A percentile compares a stretch with the other conserved stretches of the same genome.
Conservation (phyloP, 92 coral and sea anemone species). For the Parazoanthus atlanticus region DNA sequence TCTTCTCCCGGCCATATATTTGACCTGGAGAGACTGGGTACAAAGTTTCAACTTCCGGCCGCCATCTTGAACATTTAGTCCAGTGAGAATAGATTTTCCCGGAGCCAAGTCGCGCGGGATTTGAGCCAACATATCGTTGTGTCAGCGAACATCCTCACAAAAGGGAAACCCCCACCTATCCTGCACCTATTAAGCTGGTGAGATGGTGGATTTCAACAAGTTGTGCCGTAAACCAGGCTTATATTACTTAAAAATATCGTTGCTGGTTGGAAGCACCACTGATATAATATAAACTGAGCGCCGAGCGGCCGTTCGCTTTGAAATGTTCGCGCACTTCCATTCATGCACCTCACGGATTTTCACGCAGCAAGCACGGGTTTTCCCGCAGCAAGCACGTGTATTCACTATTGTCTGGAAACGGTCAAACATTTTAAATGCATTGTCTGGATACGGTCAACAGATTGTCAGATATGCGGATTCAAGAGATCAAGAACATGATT, state of each 20-base stretch:
- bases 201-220: background rate
- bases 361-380: slow-evolving; percentile 25
- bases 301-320: too few species aligned
- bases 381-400: slow-evolving; percentile 30
- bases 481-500: background rate
- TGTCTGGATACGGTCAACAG: too few species aligned
- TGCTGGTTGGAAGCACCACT: background rate
- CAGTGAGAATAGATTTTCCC: too few species aligned
- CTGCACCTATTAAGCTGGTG: too few species aligned
- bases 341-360: background rate
- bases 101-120: background rate
- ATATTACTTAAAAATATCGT: background rate
- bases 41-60: too few species aligned
- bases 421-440: background rate
- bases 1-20: too few species aligned
- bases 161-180: background rate
- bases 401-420: slow-evolving; percentile 4
- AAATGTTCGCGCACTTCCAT: background rate
- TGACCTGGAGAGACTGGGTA: too few species aligned
- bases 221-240: background rate
- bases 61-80: too few species aligned
- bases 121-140: background rate
- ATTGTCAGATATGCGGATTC: too few species aligned
- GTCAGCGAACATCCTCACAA: slow-evolving; percentile 5
- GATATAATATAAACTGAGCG: too few species aligned